Conservation (phyloP, 2,888 invertebrate species). For the Orthosia cruda region DNA sequence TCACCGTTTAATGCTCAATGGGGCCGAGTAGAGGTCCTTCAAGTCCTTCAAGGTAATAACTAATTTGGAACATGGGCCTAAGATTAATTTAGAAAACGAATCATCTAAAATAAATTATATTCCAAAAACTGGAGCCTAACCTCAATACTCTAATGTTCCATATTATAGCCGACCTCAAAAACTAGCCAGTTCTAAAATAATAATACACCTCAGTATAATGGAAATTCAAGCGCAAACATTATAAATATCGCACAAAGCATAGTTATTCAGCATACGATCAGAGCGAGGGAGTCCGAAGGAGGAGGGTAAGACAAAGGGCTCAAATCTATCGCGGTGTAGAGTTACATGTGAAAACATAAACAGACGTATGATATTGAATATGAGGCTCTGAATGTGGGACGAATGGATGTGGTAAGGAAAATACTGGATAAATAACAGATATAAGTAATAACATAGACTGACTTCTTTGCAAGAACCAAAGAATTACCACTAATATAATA, state of each 20-base stretch:
- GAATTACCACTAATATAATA: not conserved
- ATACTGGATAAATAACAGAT: not conserved
- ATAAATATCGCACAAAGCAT: slow-evolving; percentile 48
- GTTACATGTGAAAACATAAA: slow-evolving; percentile 76
- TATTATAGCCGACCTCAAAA: not conserved
- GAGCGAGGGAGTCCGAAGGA: slow-evolving; percentile 32
- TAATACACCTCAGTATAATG: slow-evolving; percentile 18
- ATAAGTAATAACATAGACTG: not conserved
- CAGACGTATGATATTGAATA: slow-evolving; percentile 71
- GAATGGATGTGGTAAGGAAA: slow-evolving; percentile 48
- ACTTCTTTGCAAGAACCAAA: no score
- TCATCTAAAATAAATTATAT: no score
- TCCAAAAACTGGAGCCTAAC: no score
- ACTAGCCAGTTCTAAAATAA: not conserved
- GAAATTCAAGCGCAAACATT: slow-evolving; percentile 48
- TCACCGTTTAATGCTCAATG: no score
- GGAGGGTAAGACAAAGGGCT: slow-evolving; percentile 65
- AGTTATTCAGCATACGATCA: slow-evolving; percentile 46
- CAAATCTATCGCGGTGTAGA: slow-evolving; percentile 75
- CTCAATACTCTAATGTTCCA: no score
- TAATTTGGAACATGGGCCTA: no score
- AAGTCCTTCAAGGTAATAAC: no score
- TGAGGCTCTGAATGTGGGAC: slow-evolving; percentile 24
- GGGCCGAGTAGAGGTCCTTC: no score
- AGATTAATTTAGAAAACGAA: no score